A percentile compares a stretch with the other conserved stretches of the same genome.
Evolutionary conservation across 2,888 invertebrate genomes (phyloP).

Genomic region (Eulithis prunata): DNA sequence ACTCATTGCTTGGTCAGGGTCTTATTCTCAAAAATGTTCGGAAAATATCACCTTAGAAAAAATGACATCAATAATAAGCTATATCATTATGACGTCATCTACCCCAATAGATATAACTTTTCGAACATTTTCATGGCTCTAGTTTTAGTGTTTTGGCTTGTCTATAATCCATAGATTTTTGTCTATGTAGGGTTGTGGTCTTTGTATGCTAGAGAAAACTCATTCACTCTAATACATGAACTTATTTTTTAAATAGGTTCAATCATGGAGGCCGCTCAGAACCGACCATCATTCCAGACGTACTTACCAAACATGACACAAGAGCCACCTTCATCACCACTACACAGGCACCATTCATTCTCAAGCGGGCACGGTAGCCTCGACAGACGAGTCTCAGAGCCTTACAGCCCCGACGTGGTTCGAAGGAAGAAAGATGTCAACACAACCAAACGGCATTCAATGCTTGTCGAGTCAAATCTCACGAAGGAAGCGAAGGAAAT

Average conservation of each 20-base stretch:
- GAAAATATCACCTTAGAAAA: too few relatives aligned
- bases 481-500: constrained; percentile 70
- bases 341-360: constrained; percentile 66
- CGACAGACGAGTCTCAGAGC: constrained; percentile 74
- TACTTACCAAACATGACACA: constrained; percentile 69
- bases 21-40: too few relatives aligned
- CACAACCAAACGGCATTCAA: constrained; percentile 72
- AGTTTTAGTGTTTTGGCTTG: neutral
- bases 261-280: constrained; percentile 89
- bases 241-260: constrained; percentile 70
- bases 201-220: too few relatives aligned
- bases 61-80: too few relatives aligned
- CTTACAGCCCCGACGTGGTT: constrained; percentile 71
- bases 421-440: constrained; percentile 73
- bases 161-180: too few relatives aligned
- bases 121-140: neutral
- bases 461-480: constrained; percentile 74
- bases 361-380: constrained; percentile 53
- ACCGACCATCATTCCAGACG: constrained; percentile 81
- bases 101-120: too few relatives aligned
- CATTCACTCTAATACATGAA: too few relatives aligned
- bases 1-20: too few relatives aligned
- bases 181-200: too few relatives aligned
- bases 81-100: too few relatives aligned
- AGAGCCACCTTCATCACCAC: constrained; percentile 58